phyloP scores from a whole-genome alignment of 2,797 vertebrate genomes.

The Poecilia gillii region DNA sequence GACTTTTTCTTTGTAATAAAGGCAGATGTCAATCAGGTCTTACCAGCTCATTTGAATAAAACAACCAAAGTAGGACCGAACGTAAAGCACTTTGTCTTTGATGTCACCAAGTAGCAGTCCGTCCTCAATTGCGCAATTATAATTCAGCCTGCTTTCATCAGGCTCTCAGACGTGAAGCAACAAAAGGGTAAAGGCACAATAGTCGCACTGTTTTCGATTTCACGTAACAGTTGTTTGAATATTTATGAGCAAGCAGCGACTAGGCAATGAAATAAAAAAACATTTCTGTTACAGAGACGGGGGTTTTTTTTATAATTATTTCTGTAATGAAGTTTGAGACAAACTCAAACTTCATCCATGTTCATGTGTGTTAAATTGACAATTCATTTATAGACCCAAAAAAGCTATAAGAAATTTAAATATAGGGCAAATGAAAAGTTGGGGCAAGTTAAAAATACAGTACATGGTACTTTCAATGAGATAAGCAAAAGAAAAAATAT shows the following conservation, averaged over 20 bases:
- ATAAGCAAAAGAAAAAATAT: not conserved
- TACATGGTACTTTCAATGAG: not conserved
- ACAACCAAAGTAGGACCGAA: conserved; percentile 32
- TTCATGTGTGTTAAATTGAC: not conserved
- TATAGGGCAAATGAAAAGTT: not conserved
- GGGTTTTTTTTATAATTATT: not conserved
- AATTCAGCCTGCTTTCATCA: conserved; percentile 74
- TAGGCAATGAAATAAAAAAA: conserved; percentile 38
- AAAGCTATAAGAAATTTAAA: not conserved
- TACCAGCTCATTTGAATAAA: conserved; percentile 62
- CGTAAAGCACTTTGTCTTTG: conserved; percentile 68
- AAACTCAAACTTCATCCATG: not conserved
- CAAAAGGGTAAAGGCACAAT: conserved; percentile 59
- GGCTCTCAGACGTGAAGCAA: conserved; percentile 38
- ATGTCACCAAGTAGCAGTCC: conserved; percentile 52
- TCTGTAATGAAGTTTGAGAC: not conserved
- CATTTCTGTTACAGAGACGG: conserved; percentile 6
- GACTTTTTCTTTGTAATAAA: conserved; percentile 25
- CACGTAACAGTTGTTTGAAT: conserved; percentile 37
- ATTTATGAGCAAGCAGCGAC: not conserved
- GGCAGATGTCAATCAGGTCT: conserved; percentile 14
- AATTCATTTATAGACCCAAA: not conserved
- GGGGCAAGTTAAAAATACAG: not conserved
- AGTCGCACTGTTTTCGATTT: conserved; percentile 55
- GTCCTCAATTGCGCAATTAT: conserved; percentile 59